Conservation (phyloP, 2,797 vertebrate genomes). For the Eleutherodactylus coqui region DNA sequence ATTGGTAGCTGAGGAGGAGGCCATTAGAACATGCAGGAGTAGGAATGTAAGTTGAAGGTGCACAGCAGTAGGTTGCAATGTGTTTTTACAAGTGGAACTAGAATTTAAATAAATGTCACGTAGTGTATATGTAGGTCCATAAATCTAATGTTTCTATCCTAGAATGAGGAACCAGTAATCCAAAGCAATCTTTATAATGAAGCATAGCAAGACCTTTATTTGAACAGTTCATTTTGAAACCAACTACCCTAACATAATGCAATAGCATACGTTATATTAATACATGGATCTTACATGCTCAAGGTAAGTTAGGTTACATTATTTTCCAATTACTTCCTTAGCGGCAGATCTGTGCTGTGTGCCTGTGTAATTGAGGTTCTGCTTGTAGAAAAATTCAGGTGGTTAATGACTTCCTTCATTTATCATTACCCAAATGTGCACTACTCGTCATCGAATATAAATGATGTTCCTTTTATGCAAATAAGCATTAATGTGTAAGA, state of each 20-base stretch:
- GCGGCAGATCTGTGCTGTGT: slow-evolving; percentile 3
- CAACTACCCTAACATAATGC: neutral
- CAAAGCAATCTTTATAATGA: neutral
- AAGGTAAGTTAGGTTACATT: slow-evolving; percentile 40
- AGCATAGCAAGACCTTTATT: neutral
- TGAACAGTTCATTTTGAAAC: slow-evolving; percentile 4
- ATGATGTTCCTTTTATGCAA: slow-evolving; percentile 42
- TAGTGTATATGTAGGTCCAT: no score
- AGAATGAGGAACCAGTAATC: neutral
- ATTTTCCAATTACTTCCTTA: slow-evolving; percentile 46
- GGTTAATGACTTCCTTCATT: slow-evolving; percentile 57
- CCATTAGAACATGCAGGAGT: no score
- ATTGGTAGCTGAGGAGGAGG: no score
- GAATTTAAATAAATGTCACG: no score
- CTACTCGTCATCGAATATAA: slow-evolving; percentile 31
- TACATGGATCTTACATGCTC: slow-evolving; percentile 20
- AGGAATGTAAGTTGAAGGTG: no score
- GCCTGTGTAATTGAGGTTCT: slow-evolving; percentile 54
- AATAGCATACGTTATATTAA: slow-evolving; percentile 21
- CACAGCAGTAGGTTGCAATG: no score
- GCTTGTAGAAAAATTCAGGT: slow-evolving; percentile 53
- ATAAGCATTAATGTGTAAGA: slow-evolving; percentile 30
- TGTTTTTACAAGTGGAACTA: no score
- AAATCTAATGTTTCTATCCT: neutral
- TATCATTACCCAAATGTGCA: slow-evolving; percentile 57